Evolutionary conservation across 2,113 vertebrate species (phyloP).

Genomic region (Tangachromis dhanisi): DNA sequence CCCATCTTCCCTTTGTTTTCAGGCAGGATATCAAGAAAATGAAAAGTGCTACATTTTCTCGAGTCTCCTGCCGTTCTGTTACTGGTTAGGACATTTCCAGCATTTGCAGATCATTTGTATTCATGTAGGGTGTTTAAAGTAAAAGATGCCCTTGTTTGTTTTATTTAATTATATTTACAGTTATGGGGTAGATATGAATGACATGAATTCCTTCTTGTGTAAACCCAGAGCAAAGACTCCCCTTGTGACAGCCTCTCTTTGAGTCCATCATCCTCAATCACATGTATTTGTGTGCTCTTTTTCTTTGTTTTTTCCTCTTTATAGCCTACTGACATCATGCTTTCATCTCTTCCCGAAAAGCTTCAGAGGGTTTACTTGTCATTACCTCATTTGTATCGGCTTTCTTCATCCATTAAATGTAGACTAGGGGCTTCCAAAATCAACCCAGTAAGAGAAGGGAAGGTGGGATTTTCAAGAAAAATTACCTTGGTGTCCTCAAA

Average conservation of each 20-base stretch:
- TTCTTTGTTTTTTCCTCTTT: background rate
- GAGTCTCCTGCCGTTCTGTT: background rate
- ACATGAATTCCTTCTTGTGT: background rate
- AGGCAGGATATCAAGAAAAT: slow-evolving; percentile 41
- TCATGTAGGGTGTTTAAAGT: background rate
- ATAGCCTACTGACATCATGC: slow-evolving; percentile 1
- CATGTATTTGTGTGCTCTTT: background rate
- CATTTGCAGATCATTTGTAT: background rate
- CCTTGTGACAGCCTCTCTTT: background rate
- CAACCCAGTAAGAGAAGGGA: background rate
- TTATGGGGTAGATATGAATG: background rate
- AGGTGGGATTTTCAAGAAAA: background rate
- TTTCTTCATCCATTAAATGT: slow-evolving; percentile 13
- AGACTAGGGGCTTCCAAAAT: background rate
- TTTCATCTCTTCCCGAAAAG: slow-evolving; percentile 28
- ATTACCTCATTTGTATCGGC: slow-evolving; percentile 8
- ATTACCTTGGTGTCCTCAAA: slow-evolving; percentile 2
- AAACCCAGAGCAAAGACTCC: background rate
- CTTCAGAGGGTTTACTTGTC: slow-evolving; percentile 17
- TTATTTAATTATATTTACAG: background rate
- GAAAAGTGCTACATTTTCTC: background rate
- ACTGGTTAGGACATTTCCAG: background rate
- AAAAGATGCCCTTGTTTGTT: background rate
- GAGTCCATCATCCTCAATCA: background rate
- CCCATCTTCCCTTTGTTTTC: slow-evolving; percentile 41